Evolutionary conservation across 2,113 vertebrate genomes (phyloP), one percentile per base, ranked within the genome.

Genomic region (Strigops habroptila): DNA sequence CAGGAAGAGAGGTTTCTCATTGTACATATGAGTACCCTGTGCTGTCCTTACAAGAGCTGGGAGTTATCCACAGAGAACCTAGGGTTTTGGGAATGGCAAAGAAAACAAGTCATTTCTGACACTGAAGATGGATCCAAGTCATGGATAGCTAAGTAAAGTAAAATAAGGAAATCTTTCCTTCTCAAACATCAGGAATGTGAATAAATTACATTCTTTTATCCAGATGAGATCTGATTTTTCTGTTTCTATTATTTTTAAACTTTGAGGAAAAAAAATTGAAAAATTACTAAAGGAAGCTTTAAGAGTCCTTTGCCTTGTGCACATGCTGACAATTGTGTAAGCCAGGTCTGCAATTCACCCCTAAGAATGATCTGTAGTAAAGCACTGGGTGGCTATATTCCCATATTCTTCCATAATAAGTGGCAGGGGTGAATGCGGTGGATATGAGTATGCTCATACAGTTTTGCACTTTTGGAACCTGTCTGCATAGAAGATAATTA

Each of bases 1-100:
- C 31, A 3, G 5, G 10, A 74, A n/a, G 3, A 23, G 13, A 37
- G 6, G 12, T 60, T 95, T 77, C 23, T 83, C 31, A 8, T 15
- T 2, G 2, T 17, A 28, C 6, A 1, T 2, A 4, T 1, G n/a
- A 16, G 7, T 6, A 33, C 14, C 23, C 15, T 51, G 18, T 37
- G 18, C 41, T 53, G 46, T n/a, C 27, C 27, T 73, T 33, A 11
- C 22, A 39, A 27, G 4, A 43, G 67, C 33, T 25, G 15, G 12
- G 10, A 37, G 30, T 14, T 23, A 82, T 7, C 30, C 5, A 0
- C 46, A 60, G 0, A 79, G 24, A 60, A 84, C 27, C 8, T 7
- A 21, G 2, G 3, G 8, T 35, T 85, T 70, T 2, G n/a, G 55
- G 51, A 91, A 68, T 1, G 5, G 9, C 10, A 31, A 7, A 28